phyloP scores from a whole-genome alignment of 2,113 vertebrate species.

The Tyrannus savana region DNA sequence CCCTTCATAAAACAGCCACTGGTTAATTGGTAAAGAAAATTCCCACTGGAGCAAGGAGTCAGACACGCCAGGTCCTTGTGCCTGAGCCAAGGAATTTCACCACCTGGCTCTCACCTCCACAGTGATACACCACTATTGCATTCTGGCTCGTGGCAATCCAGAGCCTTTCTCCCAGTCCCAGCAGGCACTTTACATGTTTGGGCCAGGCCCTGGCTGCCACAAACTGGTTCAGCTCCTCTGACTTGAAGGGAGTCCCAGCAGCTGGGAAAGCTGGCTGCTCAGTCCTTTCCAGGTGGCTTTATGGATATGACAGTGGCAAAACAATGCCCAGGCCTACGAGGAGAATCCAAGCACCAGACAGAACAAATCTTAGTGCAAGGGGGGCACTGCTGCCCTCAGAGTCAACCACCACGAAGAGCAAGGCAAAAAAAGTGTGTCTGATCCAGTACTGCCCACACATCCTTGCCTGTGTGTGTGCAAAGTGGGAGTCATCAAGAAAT shows the following conservation, averaged over 20 bases:
- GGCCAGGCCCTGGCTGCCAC: not conserved
- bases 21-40: conserved; percentile 22
- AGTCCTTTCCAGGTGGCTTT: not conserved
- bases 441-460: not conserved
- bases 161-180: conserved; percentile 1
- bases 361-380: not conserved
- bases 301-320: not conserved
- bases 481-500: not conserved
- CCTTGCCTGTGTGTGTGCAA: not conserved
- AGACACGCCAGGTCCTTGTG: not conserved
- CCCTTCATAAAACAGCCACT: not conserved
- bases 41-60: not conserved
- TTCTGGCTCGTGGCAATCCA: not conserved
- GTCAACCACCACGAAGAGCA: not conserved
- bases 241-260: not conserved
- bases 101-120: conserved; percentile 16
- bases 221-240: conserved; percentile 43
- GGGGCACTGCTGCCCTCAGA: not conserved
- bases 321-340: not conserved
- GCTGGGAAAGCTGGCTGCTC: not conserved
- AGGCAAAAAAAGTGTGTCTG: not conserved
- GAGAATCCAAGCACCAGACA: not conserved
- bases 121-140: not conserved
- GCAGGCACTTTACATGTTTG: not conserved
- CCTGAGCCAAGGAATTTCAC: conserved; percentile 32